Percentiles rank a stretch among this genome's conserved stretches.
These are phyloP conservation scores for Syrphus vitripennis DNA, from an alignment of 2,888 invertebrate genomes.

Conservation along the genomic window DNA sequence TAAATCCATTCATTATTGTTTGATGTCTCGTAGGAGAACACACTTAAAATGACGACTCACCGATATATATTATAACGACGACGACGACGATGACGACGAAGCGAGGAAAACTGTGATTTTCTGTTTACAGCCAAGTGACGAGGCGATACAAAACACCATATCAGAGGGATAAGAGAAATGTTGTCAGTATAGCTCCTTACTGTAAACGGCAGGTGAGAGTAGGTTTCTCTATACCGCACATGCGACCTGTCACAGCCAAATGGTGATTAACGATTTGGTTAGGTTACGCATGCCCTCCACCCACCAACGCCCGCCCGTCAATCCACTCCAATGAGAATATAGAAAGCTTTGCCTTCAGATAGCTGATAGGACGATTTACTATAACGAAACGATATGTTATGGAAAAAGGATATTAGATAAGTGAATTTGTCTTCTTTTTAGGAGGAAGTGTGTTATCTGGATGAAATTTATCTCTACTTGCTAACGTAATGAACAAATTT, in stretches of 20 bases:
- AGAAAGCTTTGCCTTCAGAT: background rate
- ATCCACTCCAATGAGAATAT: background rate
- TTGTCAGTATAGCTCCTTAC: slow-evolving; percentile 22
- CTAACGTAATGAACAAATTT: background rate
- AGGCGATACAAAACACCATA: background rate
- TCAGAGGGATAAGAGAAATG: background rate
- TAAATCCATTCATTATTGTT: slow-evolving; percentile 48
- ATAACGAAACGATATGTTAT: background rate
- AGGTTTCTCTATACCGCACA: slow-evolving; percentile 56
- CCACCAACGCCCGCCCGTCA: background rate
- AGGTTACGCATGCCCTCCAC: slow-evolving; percentile 15
- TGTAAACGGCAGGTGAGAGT: slow-evolving; percentile 28
- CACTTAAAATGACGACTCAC: slow-evolving; percentile 14
- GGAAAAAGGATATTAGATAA: background rate
- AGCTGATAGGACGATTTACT: background rate
- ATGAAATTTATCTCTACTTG: background rate
- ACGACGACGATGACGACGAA: no score
- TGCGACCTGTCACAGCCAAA: slow-evolving; percentile 52
- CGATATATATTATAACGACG: no score
- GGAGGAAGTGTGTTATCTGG: background rate
- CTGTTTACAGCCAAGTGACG: background rate
- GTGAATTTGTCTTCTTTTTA: background rate
- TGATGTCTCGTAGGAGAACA: slow-evolving; percentile 39
- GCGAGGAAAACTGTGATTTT: slow-evolving; percentile 27
- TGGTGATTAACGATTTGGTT: slow-evolving; percentile 53